phyloP scores from a whole-genome alignment of 1,140 invertebrate species.

The Platorchestia sp. region DNA sequence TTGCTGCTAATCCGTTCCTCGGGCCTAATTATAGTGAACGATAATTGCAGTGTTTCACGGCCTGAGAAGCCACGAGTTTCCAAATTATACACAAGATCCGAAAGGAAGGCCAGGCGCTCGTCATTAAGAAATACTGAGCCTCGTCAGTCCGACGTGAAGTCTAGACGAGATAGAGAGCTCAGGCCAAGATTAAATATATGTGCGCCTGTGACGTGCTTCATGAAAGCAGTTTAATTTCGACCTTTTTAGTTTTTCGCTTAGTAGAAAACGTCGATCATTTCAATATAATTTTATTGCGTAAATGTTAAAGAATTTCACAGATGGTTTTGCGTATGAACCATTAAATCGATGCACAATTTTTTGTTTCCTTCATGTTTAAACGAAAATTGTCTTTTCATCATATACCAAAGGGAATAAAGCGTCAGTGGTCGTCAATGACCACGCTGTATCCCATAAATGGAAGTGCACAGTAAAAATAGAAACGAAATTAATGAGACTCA shows the following conservation, averaged over 20 bases:
- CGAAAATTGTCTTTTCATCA: neutral
- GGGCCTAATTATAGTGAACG: constrained; percentile 46
- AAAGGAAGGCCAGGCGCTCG: neutral
- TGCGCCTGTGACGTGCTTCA: constrained; percentile 4
- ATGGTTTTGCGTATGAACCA: neutral
- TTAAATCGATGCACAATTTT: neutral
- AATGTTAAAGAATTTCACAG: neutral
- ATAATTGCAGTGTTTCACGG: constrained; percentile 55
- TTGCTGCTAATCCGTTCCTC: constrained; percentile 50
- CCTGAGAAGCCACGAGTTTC: constrained; percentile 50
- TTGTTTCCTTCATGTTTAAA: neutral
- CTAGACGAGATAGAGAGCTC: constrained; percentile 37
- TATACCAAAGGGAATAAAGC: neutral
- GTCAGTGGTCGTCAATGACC: neutral
- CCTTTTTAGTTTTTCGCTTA: neutral
- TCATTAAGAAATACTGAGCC: constrained; percentile 43
- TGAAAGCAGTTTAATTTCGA: constrained; percentile 8
- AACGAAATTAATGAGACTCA: neutral
- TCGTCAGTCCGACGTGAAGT: constrained; percentile 24
- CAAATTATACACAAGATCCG: constrained; percentile 49
- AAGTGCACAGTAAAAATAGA: neutral
- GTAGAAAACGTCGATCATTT: neutral
- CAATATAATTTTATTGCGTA: neutral
- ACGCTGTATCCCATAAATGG: neutral
- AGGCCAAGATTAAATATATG: neutral